A percentile compares a stretch with the other conserved stretches of the same genome.
These are phyloP conservation scores for Sparus aurata DNA, from an alignment of 2,797 vertebrate species.

Conservation along the genomic window DNA sequence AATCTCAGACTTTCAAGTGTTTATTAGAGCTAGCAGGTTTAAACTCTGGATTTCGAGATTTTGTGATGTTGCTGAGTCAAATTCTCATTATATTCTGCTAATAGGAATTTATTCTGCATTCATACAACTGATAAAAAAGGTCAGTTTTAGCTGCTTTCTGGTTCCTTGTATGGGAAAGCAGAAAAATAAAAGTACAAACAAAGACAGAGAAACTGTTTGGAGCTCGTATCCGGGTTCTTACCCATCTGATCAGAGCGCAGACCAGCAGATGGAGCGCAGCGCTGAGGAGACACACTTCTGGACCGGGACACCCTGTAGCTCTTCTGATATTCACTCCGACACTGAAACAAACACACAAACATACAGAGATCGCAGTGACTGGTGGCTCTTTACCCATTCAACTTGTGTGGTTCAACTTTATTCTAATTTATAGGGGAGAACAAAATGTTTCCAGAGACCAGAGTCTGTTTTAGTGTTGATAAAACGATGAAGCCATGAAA, in stretches of 20 bases:
- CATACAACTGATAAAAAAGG: background rate
- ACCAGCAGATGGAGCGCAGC: constrained; percentile 30
- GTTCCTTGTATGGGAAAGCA: too few species aligned
- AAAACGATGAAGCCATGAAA: background rate
- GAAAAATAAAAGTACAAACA: background rate
- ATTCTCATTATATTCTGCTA: background rate
- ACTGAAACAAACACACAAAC: constrained; percentile 32
- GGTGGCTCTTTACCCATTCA: too few species aligned
- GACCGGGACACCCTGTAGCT: constrained; percentile 50
- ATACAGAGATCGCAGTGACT: background rate
- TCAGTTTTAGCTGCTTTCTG: background rate
- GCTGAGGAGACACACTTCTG: constrained; percentile 61
- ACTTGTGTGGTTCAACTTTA: background rate
- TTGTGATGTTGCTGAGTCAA: too few species aligned
- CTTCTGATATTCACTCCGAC: constrained; percentile 73
- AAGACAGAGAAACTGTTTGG: background rate
- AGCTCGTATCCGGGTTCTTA: constrained; percentile 10
- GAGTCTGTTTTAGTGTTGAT: background rate
- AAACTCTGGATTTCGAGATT: background rate
- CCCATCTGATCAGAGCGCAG: constrained; percentile 57
- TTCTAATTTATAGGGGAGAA: too few species aligned
- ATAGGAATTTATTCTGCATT: background rate
- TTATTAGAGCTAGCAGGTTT: background rate
- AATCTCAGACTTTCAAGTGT: background rate
- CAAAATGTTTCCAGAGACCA: background rate